Percentiles rank a stretch among this genome's conserved stretches.
Evolutionary conservation across 2,888 invertebrate species (phyloP).

Genomic region (Tetanocera ferruginea): DNA sequence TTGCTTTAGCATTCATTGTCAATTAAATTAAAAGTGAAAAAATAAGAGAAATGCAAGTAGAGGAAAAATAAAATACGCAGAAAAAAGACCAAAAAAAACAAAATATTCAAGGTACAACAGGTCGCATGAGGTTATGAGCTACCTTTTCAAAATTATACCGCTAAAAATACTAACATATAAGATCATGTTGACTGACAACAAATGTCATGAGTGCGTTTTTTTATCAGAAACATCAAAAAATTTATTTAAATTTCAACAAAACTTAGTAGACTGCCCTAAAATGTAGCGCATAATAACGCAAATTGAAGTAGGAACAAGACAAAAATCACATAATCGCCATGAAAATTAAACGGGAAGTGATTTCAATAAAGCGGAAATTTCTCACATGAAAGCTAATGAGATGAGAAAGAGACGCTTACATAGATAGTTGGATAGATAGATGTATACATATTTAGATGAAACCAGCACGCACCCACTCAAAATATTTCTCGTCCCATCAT

Average conservation of each 20-base stretch:
- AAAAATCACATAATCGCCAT: neutral
- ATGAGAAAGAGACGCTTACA: neutral
- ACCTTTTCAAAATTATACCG: too few relatives aligned
- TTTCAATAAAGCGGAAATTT: conserved; percentile 16
- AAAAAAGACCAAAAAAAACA: neutral
- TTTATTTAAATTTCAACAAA: too few relatives aligned
- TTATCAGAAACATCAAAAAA: too few relatives aligned
- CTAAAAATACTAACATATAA: too few relatives aligned
- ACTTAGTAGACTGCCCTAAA: too few relatives aligned
- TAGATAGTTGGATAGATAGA: neutral
- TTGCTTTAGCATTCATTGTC: neutral
- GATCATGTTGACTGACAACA: too few relatives aligned
- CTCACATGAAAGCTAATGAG: neutral
- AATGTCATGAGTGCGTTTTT: too few relatives aligned
- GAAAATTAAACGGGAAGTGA: conserved; percentile 1
- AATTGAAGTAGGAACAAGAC: neutral
- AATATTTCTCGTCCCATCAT: too few relatives aligned
- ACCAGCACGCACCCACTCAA: too few relatives aligned
- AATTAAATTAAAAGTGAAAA: conserved; percentile 17
- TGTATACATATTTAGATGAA: neutral
- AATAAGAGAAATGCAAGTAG: neutral
- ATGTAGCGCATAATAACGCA: too few relatives aligned
- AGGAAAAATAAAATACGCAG: neutral
- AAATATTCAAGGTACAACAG: too few relatives aligned
- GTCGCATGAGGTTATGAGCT: too few relatives aligned